Conservation (phyloP, 2,113 vertebrate genomes). For the Atractosteus spatula region DNA sequence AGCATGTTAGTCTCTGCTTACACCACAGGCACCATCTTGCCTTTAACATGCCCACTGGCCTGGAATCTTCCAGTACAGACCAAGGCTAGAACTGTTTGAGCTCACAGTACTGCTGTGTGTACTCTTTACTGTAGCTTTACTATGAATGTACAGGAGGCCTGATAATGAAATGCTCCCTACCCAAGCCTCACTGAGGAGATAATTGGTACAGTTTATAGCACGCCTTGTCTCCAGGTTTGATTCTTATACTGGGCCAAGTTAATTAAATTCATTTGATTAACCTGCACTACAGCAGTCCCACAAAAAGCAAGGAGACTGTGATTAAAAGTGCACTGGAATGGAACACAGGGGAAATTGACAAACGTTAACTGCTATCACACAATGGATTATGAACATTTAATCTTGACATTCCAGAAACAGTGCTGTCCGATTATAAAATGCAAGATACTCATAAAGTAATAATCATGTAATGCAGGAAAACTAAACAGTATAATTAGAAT, state of each 20-base stretch:
- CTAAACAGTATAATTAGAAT: too few species aligned
- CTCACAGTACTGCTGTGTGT: not conserved
- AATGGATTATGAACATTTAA: too few species aligned
- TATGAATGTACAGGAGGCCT: conserved; percentile 12
- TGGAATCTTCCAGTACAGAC: too few species aligned
- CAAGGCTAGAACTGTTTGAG: too few species aligned
- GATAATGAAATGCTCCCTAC: conserved; percentile 5
- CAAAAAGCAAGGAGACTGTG: conserved; percentile 31
- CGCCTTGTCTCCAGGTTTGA: conserved; percentile 64
- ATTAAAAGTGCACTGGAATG: conserved; percentile 38
- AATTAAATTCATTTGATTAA: conserved; percentile 74
- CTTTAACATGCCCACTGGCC: too few species aligned
- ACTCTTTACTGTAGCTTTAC: not conserved
- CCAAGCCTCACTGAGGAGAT: conserved; percentile 35
- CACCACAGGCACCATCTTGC: too few species aligned
- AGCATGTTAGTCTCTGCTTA: too few species aligned
- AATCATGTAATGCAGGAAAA: too few species aligned
- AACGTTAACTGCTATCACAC: conserved; percentile 30
- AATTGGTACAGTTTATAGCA: conserved; percentile 70
- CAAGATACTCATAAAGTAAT: too few species aligned
- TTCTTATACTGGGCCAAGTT: conserved; percentile 58
- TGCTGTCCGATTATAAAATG: too few species aligned
- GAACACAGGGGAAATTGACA: conserved; percentile 42
- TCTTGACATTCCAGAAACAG: too few species aligned
- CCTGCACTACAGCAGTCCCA: conserved; percentile 58